These are phyloP conservation scores for Erannis defoliaria DNA, from an alignment of 2,888 invertebrate species.

Conservation along the genomic window DNA sequence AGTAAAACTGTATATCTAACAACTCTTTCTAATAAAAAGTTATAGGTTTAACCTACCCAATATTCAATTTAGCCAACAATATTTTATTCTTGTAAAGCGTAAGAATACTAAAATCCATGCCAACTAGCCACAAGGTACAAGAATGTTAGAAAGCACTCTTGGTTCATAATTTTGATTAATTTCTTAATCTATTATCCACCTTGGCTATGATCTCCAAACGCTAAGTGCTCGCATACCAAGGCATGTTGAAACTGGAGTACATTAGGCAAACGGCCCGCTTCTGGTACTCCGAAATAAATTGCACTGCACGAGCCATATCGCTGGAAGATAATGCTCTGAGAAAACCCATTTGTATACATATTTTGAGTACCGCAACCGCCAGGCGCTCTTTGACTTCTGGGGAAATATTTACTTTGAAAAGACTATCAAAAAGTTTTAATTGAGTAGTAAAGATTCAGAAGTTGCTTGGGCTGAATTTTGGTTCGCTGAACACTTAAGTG, in stretches of 20 bases:
- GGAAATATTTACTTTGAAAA: conserved; percentile 7
- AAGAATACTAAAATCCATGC: neutral
- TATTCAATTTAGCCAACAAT: neutral
- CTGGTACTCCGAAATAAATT: conserved; percentile 49
- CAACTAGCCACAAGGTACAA: neutral
- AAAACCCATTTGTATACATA: conserved; percentile 9
- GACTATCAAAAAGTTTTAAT: conserved; percentile 16
- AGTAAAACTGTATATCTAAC: no score
- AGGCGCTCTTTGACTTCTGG: conserved; percentile 3
- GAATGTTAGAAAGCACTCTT: conserved; percentile 1
- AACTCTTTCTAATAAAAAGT: no score
- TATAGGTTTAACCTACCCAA: neutral
- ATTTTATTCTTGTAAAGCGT: neutral
- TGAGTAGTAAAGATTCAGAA: conserved; percentile 12
- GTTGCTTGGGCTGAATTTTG: neutral
- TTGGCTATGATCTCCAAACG: conserved; percentile 35
- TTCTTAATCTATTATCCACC: conserved; percentile 29
- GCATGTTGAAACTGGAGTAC: conserved; percentile 37
- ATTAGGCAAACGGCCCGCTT: conserved; percentile 48
- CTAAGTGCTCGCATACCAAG: conserved; percentile 32
- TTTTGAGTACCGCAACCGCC: neutral
- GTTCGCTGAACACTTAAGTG: neutral
- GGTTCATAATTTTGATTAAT: conserved; percentile 24
- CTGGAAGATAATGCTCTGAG: conserved; percentile 10
- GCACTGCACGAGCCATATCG: conserved; percentile 26